Conservation (phyloP, 30 jellyfish, hydroid and myxozoan genomes). For the Aurelia aurita complex sp. Pacific region DNA sequence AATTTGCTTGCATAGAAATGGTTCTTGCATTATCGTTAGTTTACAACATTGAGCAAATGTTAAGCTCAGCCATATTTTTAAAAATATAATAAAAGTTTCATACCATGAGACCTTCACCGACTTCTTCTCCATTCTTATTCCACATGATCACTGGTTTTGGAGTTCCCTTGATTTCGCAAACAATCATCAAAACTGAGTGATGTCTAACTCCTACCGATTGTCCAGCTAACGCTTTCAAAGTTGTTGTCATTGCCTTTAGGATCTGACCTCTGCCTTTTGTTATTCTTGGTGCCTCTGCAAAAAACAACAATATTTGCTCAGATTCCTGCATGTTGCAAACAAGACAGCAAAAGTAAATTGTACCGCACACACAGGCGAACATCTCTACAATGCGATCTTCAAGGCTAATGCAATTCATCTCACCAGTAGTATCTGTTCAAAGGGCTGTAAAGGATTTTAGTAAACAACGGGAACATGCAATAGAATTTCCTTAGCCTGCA, state of each 20-base stretch:
- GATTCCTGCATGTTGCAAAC: background rate
- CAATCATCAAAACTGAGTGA: slow-evolving; percentile 54
- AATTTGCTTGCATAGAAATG: no score
- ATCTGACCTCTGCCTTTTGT: slow-evolving; percentile 34
- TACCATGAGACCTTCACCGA: slow-evolving; percentile 48
- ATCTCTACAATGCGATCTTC: no score
- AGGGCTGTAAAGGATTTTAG: no score
- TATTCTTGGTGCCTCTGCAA: slow-evolving; percentile 62
- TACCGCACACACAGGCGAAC: no score
- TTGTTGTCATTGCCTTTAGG: slow-evolving; percentile 19
- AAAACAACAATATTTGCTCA: background rate
- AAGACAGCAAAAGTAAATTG: background rate
- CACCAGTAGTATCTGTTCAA: no score
- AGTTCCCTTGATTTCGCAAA: slow-evolving; percentile 72
- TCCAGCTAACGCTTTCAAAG: slow-evolving; percentile 58
- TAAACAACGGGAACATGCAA: no score
- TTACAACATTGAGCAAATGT: no score
- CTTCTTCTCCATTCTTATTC: slow-evolving; percentile 70
- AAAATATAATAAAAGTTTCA: background rate
- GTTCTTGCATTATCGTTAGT: no score
- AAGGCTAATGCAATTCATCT: no score
- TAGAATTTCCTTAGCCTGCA: no score
- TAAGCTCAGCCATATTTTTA: no score
- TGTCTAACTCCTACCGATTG: slow-evolving; percentile 42
- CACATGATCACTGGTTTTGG: slow-evolving; percentile 80